phyloP scores from a whole-genome alignment of 2,797 vertebrate species.

The Silurus aristotelis region DNA sequence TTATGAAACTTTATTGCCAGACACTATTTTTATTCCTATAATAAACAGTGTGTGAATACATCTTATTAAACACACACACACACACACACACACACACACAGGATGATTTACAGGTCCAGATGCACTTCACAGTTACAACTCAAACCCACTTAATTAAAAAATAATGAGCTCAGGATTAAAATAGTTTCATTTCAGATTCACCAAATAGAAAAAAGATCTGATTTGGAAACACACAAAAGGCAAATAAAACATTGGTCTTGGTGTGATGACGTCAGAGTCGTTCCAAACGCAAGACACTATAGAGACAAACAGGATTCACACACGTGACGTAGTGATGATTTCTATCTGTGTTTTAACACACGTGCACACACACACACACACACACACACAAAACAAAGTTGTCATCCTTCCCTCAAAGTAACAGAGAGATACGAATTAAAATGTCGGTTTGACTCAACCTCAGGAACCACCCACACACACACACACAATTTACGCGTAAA shows the following conservation, averaged over 20 bases:
- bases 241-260: conserved; percentile 18
- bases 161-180: conserved; percentile 25
- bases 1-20: conserved; percentile 38
- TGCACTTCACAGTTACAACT: conserved; percentile 13
- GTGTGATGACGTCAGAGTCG: neutral
- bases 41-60: conserved; percentile 33
- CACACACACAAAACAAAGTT: neutral
- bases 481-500: neutral
- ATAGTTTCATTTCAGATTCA: conserved; percentile 15
- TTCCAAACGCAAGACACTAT: neutral
- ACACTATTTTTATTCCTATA: conserved; percentile 36
- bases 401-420: conserved; percentile 55
- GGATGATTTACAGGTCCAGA: conserved; percentile 1
- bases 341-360: neutral
- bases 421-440: conserved; percentile 52
- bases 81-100: neutral
- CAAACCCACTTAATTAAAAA: conserved; percentile 18
- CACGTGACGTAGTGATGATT: conserved; percentile 16
- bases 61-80: neutral
- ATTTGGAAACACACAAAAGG: conserved; percentile 14
- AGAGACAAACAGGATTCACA: neutral
- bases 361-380: neutral
- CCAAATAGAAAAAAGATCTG: neutral
- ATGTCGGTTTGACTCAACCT: conserved; percentile 18
- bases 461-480: conserved; percentile 44